A percentile compares a stretch with the other conserved stretches of the same genome.
phyloP scores from a whole-genome alignment of 2,113 vertebrate genomes.

The Ahaetulla prasina region DNA sequence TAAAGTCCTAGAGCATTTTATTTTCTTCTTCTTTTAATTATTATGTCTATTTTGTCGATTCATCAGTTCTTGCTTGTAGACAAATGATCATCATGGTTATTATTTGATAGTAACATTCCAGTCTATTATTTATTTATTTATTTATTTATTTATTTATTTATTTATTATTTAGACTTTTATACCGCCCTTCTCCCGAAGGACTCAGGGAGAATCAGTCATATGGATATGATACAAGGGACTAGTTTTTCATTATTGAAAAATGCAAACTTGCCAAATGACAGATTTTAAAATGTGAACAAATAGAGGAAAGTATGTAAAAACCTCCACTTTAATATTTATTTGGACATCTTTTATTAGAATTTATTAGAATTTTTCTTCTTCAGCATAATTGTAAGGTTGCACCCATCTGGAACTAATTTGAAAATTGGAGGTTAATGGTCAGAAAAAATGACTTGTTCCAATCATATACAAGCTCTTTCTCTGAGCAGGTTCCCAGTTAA shows the following conservation, averaged over 20 bases:
- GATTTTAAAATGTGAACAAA: background rate
- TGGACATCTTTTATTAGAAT: background rate
- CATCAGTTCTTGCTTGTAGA: background rate
- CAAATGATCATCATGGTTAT: background rate
- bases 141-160: no score
- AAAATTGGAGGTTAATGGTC: conserved; percentile 53
- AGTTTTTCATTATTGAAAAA: background rate
- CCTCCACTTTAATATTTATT: conserved; percentile 26
- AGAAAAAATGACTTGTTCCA: conserved; percentile 45
- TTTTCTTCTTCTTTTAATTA: background rate
- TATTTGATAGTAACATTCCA: accelerated
- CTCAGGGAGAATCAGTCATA: background rate
- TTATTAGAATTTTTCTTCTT: conserved; percentile 30
- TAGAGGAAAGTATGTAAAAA: background rate
- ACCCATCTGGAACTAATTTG: conserved; percentile 47
- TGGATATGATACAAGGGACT: background rate
- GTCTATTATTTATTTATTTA: no score
- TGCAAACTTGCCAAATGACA: background rate
- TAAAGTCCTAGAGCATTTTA: background rate
- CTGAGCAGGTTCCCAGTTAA: conserved; percentile 22
- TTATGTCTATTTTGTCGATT: background rate
- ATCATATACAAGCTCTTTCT: conserved; percentile 45
- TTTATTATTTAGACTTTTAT: no score
- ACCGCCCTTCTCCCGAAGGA: no score
- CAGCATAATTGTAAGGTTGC: conserved; percentile 12